Base-by-base conservation (phyloP, 2,797 vertebrate genomes). In the Bradypodion ventrale region DNA sequence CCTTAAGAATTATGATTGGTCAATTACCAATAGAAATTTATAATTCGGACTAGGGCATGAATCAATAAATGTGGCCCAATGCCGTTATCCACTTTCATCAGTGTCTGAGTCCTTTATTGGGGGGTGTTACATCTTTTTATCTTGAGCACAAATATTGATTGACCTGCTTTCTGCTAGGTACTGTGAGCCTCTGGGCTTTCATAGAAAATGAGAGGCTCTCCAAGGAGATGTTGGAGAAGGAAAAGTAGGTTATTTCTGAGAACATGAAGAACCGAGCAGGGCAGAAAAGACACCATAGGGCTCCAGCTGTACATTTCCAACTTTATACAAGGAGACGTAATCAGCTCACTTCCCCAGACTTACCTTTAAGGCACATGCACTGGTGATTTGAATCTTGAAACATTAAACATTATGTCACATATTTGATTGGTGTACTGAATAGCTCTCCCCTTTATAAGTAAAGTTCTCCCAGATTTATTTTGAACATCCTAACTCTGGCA, bases 71-170 rank as follows among this genome's bases (percentile, higher is more conserved):
- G n/a, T n/a, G n/a, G n/a, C n/a, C n/a, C n/a, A n/a, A n/a, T n/a
- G n/a, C n/a, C n/a, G n/a, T n/a, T n/a, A n/a, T n/a, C n/a, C n/a
- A n/a, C n/a, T n/a, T n/a, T n/a, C n/a, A n/a, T n/a, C n/a, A n/a
- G n/a, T n/a, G n/a, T n/a, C n/a, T n/a, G n/a, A n/a, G n/a, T n/a
- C n/a, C n/a, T n/a, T n/a, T n/a, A n/a, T n/a, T n/a, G n/a, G n/a
- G n/a, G n/a, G n/a, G n/a, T n/a, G n/a, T 62, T 75, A 49, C 56
- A 63, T 52, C 68, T 88, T 85, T 91, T 91, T 80, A 83, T 82
- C 84, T 87, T 88, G 65, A 84, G 87, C 87, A 74, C 74, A 82
- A 90, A 83, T 78, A 89, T 76, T 91, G 87, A 93, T 65, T 90
- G 89, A 82, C 79, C 78, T 84, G 52, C 2, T 69, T 82, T 89